These are phyloP conservation scores for Tipula lateralis DNA, from an alignment of 2,888 invertebrate species.

Conservation along the genomic window DNA sequence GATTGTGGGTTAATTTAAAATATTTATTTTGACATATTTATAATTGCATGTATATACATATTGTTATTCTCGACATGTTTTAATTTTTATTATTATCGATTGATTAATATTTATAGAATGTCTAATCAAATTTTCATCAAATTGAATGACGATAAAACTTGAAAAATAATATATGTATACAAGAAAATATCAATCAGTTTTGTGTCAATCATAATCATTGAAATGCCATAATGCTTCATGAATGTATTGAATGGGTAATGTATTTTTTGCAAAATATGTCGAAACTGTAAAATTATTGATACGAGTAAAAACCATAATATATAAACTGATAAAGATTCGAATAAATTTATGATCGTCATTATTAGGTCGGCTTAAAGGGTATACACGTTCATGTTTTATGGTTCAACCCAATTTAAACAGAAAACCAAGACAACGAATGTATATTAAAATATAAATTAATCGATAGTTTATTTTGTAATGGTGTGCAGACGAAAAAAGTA, in stretches of 20 bases:
- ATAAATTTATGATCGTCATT: not conserved
- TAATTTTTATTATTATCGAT: not conserved
- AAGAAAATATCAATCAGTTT: conserved; percentile 9
- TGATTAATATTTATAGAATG: not conserved
- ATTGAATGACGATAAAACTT: not conserved
- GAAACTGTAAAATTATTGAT: too few relatives aligned
- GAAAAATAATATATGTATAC: not conserved
- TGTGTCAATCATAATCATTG: not conserved
- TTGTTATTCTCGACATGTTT: not conserved
- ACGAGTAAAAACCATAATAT: not conserved
- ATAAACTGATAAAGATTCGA: not conserved
- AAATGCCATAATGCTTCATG: not conserved
- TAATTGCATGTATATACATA: not conserved
- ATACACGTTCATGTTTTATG: not conserved
- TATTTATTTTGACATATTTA: not conserved
- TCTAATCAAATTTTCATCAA: not conserved
- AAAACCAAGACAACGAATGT: not conserved
- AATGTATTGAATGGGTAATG: not conserved
- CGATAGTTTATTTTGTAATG: not conserved
- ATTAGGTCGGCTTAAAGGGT: not conserved
- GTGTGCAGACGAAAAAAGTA: not conserved
- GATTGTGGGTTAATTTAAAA: not conserved
- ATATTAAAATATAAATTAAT: not conserved
- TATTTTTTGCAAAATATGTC: not conserved
- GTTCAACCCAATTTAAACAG: not conserved